Evolutionary conservation across 1,140 invertebrate genomes (phyloP).

Genomic region (Drosophila nigromelanica): DNA sequence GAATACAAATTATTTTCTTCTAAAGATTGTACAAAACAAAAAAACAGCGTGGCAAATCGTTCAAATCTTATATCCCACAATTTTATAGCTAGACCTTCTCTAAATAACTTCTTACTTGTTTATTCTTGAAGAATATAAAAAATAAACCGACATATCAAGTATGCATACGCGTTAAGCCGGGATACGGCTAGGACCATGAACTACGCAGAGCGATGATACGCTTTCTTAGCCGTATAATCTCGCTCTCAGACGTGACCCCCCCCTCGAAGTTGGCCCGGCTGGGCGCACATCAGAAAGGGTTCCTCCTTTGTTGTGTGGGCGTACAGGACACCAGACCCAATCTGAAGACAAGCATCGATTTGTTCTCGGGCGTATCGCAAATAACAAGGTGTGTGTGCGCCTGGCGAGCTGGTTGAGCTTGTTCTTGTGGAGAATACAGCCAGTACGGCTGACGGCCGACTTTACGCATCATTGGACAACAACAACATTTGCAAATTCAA

Average conservation of each 20-base stretch:
- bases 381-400: constrained; percentile 60
- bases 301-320: background rate
- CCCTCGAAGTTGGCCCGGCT: no score
- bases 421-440: constrained; percentile 6
- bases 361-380: constrained; percentile 60
- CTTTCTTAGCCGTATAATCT: constrained; percentile 42
- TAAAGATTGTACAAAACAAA: no score
- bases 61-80: no score
- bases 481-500: constrained; percentile 82
- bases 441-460: constrained; percentile 27
- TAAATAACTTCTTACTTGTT: no score
- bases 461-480: constrained; percentile 73
- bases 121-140: no score
- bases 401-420: constrained; percentile 31
- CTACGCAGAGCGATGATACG: constrained; percentile 28
- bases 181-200: background rate
- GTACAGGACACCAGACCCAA: constrained; percentile 2
- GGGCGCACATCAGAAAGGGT: background rate
- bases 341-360: constrained; percentile 70
- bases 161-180: no score
- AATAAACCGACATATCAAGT: no score
- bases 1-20: no score
- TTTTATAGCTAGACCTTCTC: no score
- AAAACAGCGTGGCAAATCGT: no score
- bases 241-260: constrained; percentile 5